Evolutionary conservation across 2,797 vertebrate species (phyloP), one percentile per base, ranked within the genome.

Genomic region (Schizopygopsis pylzovi): DNA sequence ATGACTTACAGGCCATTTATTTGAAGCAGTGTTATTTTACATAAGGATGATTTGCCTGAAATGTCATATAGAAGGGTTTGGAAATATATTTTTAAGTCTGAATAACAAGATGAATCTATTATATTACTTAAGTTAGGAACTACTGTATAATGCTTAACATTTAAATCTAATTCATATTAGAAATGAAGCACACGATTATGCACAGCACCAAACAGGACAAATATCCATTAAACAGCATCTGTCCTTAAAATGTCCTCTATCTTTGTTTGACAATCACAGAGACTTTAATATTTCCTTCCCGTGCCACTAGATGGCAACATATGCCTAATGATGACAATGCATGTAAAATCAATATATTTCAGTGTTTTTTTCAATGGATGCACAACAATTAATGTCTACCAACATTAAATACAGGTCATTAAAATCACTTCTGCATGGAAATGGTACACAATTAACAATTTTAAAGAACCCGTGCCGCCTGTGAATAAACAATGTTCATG

Each of bases 231-330:
- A 54, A 86, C n/a, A 45, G 49, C 25, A 82, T 73, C 7, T 91
- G 92, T 89, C 94, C 93, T 93, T 89, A 85, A 93, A 92, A 93
- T 47, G 91, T 87, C 93, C 93, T 93, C 86, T 83, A 49, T 81
- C 25, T 33, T 73, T 54, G 6, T 4, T 6, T 37, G 28, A 73
- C 63, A 45, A 37, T 41, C 1, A 33, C 10, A 75, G 59, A 75
- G 47, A 43, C 20, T 25, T 41, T 73, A 56, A 82, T 49, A 79
- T 47, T 13, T 41, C 13, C 6, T 1, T 67, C 11, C 63, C 3
- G 4, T 43, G 56, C 88, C 92, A 90, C 88, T 88, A 84, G 89
- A 86, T 91, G 89, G 91, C 56, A 88, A 70, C 90, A 93, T 73
- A 91, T 88, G 37, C 78, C 71, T 72, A 22, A 45, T 7, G 12